These are phyloP conservation scores for Drosophila kepulauana DNA, from an alignment of 1,140 invertebrate genomes.

Conservation along the genomic window DNA sequence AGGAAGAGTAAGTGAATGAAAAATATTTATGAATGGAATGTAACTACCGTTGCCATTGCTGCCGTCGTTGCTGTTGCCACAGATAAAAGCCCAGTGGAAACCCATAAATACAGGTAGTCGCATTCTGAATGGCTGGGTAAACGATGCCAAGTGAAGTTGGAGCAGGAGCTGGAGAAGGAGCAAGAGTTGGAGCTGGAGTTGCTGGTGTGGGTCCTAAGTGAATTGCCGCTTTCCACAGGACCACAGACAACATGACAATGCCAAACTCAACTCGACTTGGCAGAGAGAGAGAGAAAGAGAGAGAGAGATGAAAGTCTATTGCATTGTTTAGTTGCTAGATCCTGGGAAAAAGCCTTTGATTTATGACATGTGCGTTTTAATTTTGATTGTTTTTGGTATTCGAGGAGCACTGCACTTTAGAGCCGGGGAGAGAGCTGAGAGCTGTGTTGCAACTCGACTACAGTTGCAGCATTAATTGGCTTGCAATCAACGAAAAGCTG, in stretches of 20 bases:
- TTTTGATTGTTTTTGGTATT: slow-evolving; percentile 65
- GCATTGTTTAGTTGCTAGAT: slow-evolving; percentile 54
- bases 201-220: slow-evolving; percentile 57
- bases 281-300: background rate
- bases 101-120: slow-evolving; percentile 80
- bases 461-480: slow-evolving; percentile 57
- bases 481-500: slow-evolving; percentile 42
- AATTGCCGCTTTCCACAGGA: slow-evolving; percentile 66
- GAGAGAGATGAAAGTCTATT: slow-evolving; percentile 40
- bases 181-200: background rate
- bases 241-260: slow-evolving; percentile 70
- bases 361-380: slow-evolving; percentile 80
- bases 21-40: slow-evolving; percentile 83
- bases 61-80: slow-evolving; percentile 7
- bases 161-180: background rate
- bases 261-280: slow-evolving; percentile 41
- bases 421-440: background rate
- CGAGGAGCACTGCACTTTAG: background rate
- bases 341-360: slow-evolving; percentile 68
- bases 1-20: slow-evolving; percentile 72
- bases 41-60: slow-evolving; percentile 63
- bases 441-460: slow-evolving; percentile 19
- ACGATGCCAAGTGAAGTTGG: slow-evolving; percentile 65
- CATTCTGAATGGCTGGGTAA: slow-evolving; percentile 72
- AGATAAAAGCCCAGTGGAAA: slow-evolving; percentile 74